These are phyloP conservation scores for Dolichallabes microphthalmus DNA, from an alignment of 2,113 vertebrate species.

Conservation along the genomic window DNA sequence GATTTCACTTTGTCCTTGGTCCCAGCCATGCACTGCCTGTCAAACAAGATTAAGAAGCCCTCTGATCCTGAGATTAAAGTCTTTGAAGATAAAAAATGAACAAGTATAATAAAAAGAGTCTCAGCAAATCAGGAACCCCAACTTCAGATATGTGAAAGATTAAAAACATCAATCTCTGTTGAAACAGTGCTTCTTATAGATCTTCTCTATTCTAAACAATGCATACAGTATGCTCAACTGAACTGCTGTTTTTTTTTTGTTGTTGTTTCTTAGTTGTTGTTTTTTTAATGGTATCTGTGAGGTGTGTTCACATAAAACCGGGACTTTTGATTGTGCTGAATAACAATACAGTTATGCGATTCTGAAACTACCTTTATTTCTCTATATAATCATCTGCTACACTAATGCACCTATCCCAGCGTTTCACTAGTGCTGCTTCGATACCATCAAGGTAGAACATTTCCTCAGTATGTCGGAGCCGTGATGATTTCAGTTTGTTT, in stretches of 20 bases:
- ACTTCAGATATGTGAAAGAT: constrained; percentile 36
- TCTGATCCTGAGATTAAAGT: constrained; percentile 40
- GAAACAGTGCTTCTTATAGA: constrained; percentile 18
- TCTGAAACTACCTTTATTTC: too few species aligned
- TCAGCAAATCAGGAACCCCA: constrained; percentile 30
- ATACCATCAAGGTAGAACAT: too few species aligned
- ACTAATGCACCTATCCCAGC: too few species aligned
- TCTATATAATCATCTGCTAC: too few species aligned
- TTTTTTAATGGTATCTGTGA: too few species aligned
- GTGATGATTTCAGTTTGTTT: too few species aligned
- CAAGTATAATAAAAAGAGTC: constrained; percentile 29
- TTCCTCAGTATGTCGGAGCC: too few species aligned
- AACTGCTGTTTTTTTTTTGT: background rate
- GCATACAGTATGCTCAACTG: background rate
- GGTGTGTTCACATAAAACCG: too few species aligned
- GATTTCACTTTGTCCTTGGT: constrained; percentile 38
- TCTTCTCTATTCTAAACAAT: background rate
- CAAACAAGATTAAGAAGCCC: constrained; percentile 42
- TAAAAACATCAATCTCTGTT: constrained; percentile 43
- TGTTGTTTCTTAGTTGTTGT: background rate
- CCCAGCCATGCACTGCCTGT: constrained; percentile 37
- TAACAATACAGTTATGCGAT: too few species aligned
- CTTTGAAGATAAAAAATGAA: constrained; percentile 44
- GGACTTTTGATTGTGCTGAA: too few species aligned
- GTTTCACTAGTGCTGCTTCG: too few species aligned